Base-by-base conservation (phyloP, 2,797 vertebrate species). In the Enteromius treurensis region DNA sequence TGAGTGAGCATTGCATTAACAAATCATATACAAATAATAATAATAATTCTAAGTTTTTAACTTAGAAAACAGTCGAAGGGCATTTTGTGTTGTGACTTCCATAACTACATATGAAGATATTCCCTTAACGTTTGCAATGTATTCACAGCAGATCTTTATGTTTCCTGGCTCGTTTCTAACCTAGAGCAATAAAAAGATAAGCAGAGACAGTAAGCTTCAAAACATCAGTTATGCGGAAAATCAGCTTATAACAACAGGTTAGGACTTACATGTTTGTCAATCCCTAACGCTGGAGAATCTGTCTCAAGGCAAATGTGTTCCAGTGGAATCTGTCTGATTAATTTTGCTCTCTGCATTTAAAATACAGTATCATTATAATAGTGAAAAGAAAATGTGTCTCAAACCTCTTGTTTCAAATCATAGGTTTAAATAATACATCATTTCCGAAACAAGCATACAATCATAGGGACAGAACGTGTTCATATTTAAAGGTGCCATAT, bases 231-330 rank as follows among this genome's bases (percentile, higher is more conserved):
- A 15, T 65, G 23, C 17, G 84, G 17, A 15, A 8, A 37, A 32
- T 37, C 26, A 6, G 26, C 40, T 70, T 42, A 75, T 23, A n/a
- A 42, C 32, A 34, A 78, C 5, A 58, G 75, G 10, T 73, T 3
- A 40, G 17, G 40, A 77, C 84, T 6, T 86, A 93, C 89, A 0
- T 92, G 83, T 77, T 86, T 90, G 29, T 92, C 70, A 26, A 86
- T 87, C 47, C 92, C 92, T 51, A 94, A 89, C 0, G 90, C 90
- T 47, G 90, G 90, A 29, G 90, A 91, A 80, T 94, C 89, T 0
- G 91, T 94, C 42, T 95, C 92, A 2, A 94, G 89, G 84, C 91
- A 93, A 87, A 95, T 90, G 87, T 92, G 89, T 26, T 94, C 91
- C 89, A 94, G 74, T 2, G 92, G 92, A 83, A 94, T 90, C 86